These are phyloP conservation scores for Mesitornis unicolor DNA, from an alignment of 2,113 vertebrate species.

Conservation along the genomic window DNA sequence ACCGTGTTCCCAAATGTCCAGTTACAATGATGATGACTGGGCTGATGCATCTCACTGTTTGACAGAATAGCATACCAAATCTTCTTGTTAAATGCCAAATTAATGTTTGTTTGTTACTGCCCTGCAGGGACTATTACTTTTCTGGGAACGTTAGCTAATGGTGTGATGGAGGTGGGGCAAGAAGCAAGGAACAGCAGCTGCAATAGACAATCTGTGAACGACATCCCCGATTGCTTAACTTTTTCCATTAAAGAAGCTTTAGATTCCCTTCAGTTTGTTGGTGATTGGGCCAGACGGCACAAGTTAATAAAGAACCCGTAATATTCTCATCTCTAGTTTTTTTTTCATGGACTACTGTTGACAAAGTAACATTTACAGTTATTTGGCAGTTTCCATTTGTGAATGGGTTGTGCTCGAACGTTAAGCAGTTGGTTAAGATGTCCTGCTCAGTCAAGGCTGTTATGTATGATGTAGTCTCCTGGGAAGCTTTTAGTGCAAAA, in stretches of 20 bases:
- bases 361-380: not conserved
- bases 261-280: not conserved
- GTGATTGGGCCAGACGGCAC: not conserved
- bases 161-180: not conserved
- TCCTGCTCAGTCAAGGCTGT: not conserved
- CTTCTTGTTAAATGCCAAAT: not conserved
- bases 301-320: not conserved
- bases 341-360: not conserved
- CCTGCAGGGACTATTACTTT: not conserved
- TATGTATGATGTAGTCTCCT: not conserved
- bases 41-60: not conserved
- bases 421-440: not conserved
- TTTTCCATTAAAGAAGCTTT: not conserved
- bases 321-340: not conserved
- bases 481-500: not conserved
- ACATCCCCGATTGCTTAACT: not conserved
- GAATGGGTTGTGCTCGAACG: not conserved
- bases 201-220: not conserved
- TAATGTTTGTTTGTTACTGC: not conserved
- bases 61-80: not conserved
- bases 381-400: not conserved
- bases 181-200: not conserved
- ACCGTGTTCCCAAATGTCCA: not conserved
- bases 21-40: not conserved
- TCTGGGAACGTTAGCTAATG: not conserved